These are phyloP conservation scores for Elaphurus davidianus DNA, from an alignment of 2,113 vertebrate genomes.

Conservation along the genomic window DNA sequence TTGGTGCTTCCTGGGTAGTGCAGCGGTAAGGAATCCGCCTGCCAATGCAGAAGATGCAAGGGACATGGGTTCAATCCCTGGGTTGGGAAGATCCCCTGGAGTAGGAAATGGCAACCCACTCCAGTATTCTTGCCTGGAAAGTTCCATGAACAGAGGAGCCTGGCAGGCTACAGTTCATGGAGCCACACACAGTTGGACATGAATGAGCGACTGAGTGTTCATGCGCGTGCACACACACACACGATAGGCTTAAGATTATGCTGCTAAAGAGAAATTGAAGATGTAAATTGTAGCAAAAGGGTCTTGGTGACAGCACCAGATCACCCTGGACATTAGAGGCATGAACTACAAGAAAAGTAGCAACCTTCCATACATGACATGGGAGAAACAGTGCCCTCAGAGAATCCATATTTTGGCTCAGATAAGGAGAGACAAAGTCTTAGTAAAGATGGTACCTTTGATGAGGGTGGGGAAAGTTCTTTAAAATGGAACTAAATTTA, in stretches of 20 bases:
- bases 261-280: not conserved
- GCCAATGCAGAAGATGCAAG: not conserved
- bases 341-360: not conserved
- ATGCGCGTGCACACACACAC: fast-evolving
- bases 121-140: not conserved
- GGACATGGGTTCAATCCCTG: not conserved
- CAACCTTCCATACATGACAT: not conserved
- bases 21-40: not conserved
- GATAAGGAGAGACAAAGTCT: not conserved
- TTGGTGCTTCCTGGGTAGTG: not conserved
- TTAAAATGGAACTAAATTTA: too few relatives aligned
- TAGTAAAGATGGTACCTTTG: not conserved
- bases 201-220: fast-evolving
- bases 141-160: not conserved
- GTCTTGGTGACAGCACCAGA: not conserved
- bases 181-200: not conserved
- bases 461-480: not conserved
- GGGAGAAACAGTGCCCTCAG: not conserved
- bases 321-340: not conserved
- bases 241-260: not conserved
- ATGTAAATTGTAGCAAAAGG: not conserved
- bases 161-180: not conserved
- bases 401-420: not conserved
- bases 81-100: not conserved
- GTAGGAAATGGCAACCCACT: not conserved